Percentiles rank a stretch among this genome's conserved stretches.
Evolutionary conservation across 2,113 vertebrate genomes (phyloP).

Genomic region (Tonatia bakeri): DNA sequence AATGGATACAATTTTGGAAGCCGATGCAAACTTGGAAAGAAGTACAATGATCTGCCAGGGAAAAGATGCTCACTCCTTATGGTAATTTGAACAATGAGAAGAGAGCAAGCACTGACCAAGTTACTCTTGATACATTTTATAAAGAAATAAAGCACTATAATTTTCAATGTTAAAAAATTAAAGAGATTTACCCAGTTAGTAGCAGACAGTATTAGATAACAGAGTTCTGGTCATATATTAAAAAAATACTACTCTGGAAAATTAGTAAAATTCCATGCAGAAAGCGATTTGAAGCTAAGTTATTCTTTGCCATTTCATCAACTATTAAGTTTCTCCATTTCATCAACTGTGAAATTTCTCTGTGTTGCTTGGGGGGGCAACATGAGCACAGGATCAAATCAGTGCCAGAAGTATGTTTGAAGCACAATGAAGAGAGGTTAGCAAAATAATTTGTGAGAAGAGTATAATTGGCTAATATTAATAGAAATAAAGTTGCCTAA

Average conservation of each 20-base stretch:
- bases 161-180: not conserved
- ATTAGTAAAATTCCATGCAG: not conserved
- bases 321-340: not conserved
- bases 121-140: not conserved
- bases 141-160: not conserved
- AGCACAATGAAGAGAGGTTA: not conserved
- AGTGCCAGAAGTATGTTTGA: not conserved
- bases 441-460: not conserved
- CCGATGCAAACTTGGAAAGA: not conserved
- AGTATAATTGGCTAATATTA: not conserved
- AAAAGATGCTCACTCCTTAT: not conserved
- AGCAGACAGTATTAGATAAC: not conserved
- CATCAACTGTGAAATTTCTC: not conserved
- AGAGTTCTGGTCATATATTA: not conserved
- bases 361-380: accelerated
- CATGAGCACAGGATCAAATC: not conserved
- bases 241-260: not conserved
- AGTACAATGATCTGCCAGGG: not conserved
- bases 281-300: not conserved
- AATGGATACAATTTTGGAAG: not conserved
- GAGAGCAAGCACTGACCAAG: not conserved
- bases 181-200: not conserved
- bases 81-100: not conserved
- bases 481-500: not conserved
- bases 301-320: not conserved